A percentile compares a stretch with the other conserved stretches of the same genome.
Conservation (phyloP, 1,140 invertebrate species). For the Pygmarrhopalites habei region DNA sequence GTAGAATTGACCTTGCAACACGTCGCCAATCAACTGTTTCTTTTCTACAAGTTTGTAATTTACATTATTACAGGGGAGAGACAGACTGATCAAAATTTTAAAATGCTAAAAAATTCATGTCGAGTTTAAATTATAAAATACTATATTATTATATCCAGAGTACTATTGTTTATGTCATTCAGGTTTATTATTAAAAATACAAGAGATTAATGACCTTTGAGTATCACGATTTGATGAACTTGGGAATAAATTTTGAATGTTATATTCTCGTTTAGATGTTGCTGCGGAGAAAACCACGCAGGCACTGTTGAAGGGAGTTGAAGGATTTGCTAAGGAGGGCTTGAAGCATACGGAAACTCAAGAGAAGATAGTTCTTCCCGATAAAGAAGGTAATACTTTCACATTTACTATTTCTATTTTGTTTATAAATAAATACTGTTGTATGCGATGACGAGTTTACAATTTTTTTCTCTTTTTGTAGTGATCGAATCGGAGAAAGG, state of each 20-base stretch:
- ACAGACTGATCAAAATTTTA: too few relatives aligned
- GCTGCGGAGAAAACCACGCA: conserved; percentile 78
- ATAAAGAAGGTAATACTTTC: conserved; percentile 72
- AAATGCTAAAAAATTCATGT: too few relatives aligned
- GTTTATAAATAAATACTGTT: neutral
- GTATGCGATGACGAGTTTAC: neutral
- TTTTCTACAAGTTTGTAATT: too few relatives aligned
- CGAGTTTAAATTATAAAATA: too few relatives aligned
- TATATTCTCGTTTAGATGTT: conserved; percentile 75
- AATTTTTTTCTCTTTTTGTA: conserved; percentile 45
- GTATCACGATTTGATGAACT: too few relatives aligned
- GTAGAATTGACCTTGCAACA: too few relatives aligned
- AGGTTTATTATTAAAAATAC: too few relatives aligned
- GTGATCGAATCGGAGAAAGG: conserved; percentile 80
- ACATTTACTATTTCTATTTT: neutral
- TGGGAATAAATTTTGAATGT: neutral
- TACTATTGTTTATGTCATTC: too few relatives aligned
- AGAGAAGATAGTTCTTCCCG: conserved; percentile 87
- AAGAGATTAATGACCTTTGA: too few relatives aligned
- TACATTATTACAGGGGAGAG: too few relatives aligned
- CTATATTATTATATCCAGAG: too few relatives aligned
- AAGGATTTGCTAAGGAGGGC: conserved; percentile 69
- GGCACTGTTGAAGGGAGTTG: conserved; percentile 74
- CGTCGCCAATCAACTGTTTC: too few relatives aligned
- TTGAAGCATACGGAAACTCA: conserved; percentile 87